Percentiles rank a stretch among this genome's conserved stretches.
Evolutionary conservation across 2,113 vertebrate species (phyloP).

Genomic region (Laticauda laticaudata): DNA sequence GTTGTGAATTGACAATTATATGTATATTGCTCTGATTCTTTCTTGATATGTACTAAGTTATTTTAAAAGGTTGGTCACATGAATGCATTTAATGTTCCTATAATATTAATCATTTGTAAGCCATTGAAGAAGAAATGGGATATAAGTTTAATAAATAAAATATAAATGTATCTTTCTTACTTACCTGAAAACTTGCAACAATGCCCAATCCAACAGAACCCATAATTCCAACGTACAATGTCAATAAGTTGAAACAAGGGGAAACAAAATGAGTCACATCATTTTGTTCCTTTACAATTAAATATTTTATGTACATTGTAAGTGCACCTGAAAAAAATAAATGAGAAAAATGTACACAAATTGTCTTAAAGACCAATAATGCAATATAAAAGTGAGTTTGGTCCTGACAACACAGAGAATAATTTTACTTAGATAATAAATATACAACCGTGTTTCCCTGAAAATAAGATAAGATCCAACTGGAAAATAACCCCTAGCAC

Average conservation of each 20-base stretch:
- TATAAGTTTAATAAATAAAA: not conserved
- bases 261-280: slow-evolving; percentile 50
- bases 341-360: slow-evolving; percentile 7
- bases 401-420: not conserved
- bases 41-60: not conserved
- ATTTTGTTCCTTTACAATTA: slow-evolving; percentile 82
- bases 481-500: too few species aligned
- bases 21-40: not conserved
- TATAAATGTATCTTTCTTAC: not conserved
- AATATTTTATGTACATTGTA: slow-evolving; percentile 87
- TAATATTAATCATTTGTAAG: not conserved
- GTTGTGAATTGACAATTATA: not conserved
- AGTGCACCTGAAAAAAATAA: slow-evolving; percentile 72
- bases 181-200: slow-evolving; percentile 94
- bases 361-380: not conserved
- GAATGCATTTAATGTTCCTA: not conserved
- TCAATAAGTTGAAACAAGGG: slow-evolving; percentile 69
- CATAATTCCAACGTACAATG: slow-evolving; percentile 72
- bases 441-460: not conserved
- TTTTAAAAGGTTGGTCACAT: not conserved
- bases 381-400: not conserved
- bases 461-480: too few species aligned
- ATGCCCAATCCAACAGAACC: slow-evolving; percentile 88
- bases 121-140: not conserved
- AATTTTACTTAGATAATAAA: not conserved